phyloP scores from a whole-genome alignment of 2,797 vertebrate genomes.

The Phalloptychus januarius region DNA sequence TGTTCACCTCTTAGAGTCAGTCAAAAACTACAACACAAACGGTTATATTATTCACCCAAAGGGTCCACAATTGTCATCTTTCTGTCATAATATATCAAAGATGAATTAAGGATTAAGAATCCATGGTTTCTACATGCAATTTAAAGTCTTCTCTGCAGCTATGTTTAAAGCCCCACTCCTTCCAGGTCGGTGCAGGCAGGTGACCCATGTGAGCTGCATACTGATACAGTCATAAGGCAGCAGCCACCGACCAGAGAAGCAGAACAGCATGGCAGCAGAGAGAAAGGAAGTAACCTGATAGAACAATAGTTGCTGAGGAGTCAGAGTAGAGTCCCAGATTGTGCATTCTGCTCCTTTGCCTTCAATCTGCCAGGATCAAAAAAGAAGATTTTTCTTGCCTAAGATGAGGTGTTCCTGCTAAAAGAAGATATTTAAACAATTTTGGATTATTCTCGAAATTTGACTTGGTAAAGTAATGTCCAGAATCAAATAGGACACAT shows the following conservation, averaged over 20 bases:
- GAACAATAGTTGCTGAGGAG: conserved; percentile 53
- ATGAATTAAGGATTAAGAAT: background rate
- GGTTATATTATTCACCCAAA: background rate
- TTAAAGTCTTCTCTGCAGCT: conserved; percentile 34
- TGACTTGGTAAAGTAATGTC: conserved; percentile 29
- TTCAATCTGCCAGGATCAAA: conserved; percentile 61
- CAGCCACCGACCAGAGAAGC: conserved; percentile 34
- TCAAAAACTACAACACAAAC: background rate
- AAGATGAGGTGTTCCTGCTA: background rate
- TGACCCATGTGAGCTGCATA: conserved; percentile 65
- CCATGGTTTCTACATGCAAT: conserved; percentile 12
- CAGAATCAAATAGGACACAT: conserved; percentile 19
- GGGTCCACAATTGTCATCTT: background rate
- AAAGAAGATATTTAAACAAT: conserved; percentile 10
- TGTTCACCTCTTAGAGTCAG: background rate
- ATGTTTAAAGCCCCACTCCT: conserved; percentile 21
- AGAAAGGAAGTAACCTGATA: conserved; percentile 30
- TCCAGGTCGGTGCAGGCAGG: conserved; percentile 52
- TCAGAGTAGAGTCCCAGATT: conserved; percentile 58
- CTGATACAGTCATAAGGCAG: conserved; percentile 59
- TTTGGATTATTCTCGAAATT: conserved; percentile 33
- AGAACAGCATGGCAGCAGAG: conserved; percentile 29
- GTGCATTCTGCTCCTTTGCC: conserved; percentile 61
- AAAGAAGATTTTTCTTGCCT: conserved; percentile 39
- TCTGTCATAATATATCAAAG: background rate